These are phyloP conservation scores for Setophaga coronata DNA, from an alignment of 2,113 vertebrate genomes.

Conservation along the genomic window DNA sequence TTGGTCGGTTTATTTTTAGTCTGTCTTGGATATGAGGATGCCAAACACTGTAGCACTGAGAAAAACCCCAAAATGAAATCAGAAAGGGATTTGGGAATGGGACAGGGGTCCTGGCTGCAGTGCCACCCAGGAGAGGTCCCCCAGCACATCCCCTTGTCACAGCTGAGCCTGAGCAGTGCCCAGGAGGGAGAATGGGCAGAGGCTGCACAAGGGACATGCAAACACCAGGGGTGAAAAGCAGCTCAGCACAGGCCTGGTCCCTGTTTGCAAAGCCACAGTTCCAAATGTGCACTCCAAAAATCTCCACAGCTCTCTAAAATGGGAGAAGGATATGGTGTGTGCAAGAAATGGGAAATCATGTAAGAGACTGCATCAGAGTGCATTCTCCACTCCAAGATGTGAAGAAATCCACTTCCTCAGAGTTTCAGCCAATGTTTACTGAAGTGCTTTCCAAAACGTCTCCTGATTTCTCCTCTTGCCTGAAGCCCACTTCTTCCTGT, in stretches of 20 bases:
- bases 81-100: background rate
- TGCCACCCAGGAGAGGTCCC: background rate
- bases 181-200: background rate
- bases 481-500: background rate
- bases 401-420: background rate
- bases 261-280: background rate
- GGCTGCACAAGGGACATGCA: fast-evolving
- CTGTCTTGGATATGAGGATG: background rate
- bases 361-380: background rate
- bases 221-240: background rate
- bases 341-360: background rate
- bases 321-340: background rate
- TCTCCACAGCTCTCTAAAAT: background rate
- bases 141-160: background rate
- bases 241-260: background rate
- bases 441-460: background rate
- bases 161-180: background rate
- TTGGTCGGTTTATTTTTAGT: background rate
- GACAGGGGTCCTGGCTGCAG: background rate
- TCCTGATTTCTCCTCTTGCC: conserved; percentile 16
- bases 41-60: background rate
- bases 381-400: background rate
- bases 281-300: background rate
- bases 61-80: background rate
- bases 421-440: background rate